Evolutionary conservation across 2,797 vertebrate species (phyloP).

Genomic region (Anguilla anguilla): DNA sequence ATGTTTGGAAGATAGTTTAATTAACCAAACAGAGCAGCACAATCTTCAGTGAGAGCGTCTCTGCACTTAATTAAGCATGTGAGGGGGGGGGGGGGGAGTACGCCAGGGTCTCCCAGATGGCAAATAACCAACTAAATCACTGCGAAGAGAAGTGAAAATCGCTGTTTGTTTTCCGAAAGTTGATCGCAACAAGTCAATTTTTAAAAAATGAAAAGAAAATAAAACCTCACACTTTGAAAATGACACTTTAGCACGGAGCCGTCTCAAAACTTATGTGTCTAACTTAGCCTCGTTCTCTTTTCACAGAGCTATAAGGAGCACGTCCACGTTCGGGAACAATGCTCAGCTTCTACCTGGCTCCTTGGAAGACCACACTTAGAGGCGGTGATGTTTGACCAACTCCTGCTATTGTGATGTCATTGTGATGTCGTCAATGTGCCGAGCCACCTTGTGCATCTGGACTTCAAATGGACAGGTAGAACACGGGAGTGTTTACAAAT

Average conservation of each 20-base stretch:
- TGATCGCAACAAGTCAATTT: constrained; percentile 56
- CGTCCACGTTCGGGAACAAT: not conserved
- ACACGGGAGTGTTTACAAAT: not conserved
- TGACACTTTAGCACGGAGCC: constrained; percentile 6
- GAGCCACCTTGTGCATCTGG: too few species aligned
- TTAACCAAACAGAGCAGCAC: constrained; percentile 43
- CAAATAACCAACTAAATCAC: constrained; percentile 63
- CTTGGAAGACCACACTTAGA: not conserved
- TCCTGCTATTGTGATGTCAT: not conserved
- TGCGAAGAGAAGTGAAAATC: constrained; percentile 61
- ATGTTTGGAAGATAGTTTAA: constrained; percentile 41
- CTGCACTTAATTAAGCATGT: constrained; percentile 45
- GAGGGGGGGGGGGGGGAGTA: constrained; percentile 60
- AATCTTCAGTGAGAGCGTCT: constrained; percentile 27
- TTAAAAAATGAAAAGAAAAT: constrained; percentile 28
- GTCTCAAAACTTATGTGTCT: constrained; percentile 2
- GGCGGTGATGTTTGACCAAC: not conserved
- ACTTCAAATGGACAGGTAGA: not conserved
- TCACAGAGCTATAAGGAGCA: not conserved
- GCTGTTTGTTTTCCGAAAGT: constrained; percentile 63
- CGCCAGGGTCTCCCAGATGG: constrained; percentile 76
- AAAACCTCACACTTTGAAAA: constrained; percentile 21
- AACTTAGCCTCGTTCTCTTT: constrained; percentile 12
- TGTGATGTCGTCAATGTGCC: not conserved
- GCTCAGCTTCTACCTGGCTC: not conserved